phyloP scores from a whole-genome alignment of 2,797 vertebrate species.

The Vultur gryphus region DNA sequence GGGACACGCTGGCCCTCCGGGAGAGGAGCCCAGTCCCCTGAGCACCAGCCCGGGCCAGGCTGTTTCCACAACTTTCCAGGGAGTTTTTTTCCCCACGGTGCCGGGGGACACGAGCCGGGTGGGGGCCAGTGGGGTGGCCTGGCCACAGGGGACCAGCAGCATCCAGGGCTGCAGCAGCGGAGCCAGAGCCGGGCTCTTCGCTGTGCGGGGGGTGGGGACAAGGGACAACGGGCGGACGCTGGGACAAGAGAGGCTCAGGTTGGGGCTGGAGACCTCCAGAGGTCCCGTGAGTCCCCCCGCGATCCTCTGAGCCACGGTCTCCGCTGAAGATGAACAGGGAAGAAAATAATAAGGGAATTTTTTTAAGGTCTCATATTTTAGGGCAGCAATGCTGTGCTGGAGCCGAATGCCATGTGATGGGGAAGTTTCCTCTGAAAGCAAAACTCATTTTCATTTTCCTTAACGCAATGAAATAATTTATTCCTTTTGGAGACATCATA shows the following conservation, averaged over 20 bases:
- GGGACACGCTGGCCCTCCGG: neutral
- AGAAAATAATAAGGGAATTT: neutral
- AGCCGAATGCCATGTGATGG: fast-evolving
- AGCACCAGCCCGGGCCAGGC: neutral
- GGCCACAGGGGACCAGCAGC: no score
- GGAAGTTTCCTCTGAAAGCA: neutral
- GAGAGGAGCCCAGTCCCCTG: fast-evolving
- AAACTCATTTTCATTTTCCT: neutral
- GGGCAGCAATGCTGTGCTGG: neutral
- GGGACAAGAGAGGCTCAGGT: neutral
- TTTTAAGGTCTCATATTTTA: neutral
- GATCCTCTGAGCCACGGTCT: neutral
- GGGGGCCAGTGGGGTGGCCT: neutral
- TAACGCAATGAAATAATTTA: neutral
- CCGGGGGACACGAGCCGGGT: fast-evolving
- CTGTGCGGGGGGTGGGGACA: neutral
- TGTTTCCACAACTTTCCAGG: neutral
- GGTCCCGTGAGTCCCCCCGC: fast-evolving
- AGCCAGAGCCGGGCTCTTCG: neutral
- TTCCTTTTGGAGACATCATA: neutral
- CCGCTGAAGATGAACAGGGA: neutral
- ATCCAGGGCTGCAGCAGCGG: neutral
- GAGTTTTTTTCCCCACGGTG: fast-evolving
- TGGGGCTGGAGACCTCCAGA: neutral
- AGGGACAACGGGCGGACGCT: fast-evolving